A percentile compares a stretch with the other conserved stretches of the same genome.
phyloP scores from a whole-genome alignment of 2,113 vertebrate species.

The Gulo gulo region DNA sequence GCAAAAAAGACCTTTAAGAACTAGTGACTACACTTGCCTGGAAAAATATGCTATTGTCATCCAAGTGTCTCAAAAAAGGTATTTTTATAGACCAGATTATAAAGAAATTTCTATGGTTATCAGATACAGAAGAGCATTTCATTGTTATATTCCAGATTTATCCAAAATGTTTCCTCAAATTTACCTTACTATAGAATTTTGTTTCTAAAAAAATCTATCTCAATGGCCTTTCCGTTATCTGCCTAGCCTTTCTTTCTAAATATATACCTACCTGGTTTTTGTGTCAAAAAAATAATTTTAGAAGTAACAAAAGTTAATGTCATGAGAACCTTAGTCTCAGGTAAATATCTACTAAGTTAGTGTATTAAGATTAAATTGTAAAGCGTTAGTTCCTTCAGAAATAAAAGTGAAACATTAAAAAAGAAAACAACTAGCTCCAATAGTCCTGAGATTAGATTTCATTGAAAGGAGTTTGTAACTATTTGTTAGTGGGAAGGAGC shows the following conservation, averaged over 20 bases:
- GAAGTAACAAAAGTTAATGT: not conserved
- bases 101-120: not conserved
- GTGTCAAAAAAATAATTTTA: not conserved
- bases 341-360: not conserved
- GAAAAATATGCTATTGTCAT: not conserved
- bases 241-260: not conserved
- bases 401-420: not conserved
- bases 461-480: not conserved
- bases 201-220: not conserved
- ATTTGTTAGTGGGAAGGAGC: not conserved
- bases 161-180: not conserved
- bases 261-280: not conserved
- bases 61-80: not conserved
- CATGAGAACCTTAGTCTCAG: not conserved
- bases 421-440: not conserved
- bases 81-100: not conserved
- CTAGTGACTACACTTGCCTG: not conserved
- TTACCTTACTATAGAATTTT: not conserved
- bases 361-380: not conserved
- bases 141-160: not conserved
- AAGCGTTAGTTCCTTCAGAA: not conserved
- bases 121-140: not conserved
- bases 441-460: not conserved
- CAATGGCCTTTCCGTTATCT: not conserved
- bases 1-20: not conserved